These are phyloP conservation scores for Nomada goodeniana DNA, from an alignment of 2,888 invertebrate genomes.

Conservation along the genomic window DNA sequence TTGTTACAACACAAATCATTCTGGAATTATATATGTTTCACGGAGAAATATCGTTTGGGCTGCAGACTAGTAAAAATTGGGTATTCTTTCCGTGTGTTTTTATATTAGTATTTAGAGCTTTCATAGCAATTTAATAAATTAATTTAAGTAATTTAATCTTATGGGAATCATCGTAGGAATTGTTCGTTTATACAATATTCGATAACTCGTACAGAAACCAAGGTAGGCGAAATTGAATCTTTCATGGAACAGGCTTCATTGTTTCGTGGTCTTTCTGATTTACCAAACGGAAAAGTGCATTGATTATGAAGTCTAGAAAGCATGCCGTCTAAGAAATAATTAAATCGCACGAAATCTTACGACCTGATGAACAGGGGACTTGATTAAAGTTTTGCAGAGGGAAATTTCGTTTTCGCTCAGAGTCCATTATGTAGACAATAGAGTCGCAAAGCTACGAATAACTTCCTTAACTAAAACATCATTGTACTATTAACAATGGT, in stretches of 20 bases:
- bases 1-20: no score
- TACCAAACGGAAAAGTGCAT: slow-evolving; percentile 1
- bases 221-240: background rate
- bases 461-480: background rate
- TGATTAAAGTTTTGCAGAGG: background rate
- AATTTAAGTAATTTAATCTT: background rate
- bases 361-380: background rate
- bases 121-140: no score
- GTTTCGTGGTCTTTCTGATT: background rate
- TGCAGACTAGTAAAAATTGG: background rate
- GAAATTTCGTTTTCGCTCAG: background rate
- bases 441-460: background rate
- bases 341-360: slow-evolving; percentile 10
- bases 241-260: background rate
- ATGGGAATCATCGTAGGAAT: background rate
- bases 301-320: slow-evolving; percentile 15
- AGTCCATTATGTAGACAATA: background rate
- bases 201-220: background rate
- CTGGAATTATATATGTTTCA: no score
- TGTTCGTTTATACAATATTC: background rate
- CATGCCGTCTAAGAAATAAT: background rate
- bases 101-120: no score
- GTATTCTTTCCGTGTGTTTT: no score
- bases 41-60: no score
- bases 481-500: no score